A percentile compares a stretch with the other conserved stretches of the same genome.
Evolutionary conservation across 2,888 invertebrate species (phyloP).

Genomic region (Drosophila neotestacea): DNA sequence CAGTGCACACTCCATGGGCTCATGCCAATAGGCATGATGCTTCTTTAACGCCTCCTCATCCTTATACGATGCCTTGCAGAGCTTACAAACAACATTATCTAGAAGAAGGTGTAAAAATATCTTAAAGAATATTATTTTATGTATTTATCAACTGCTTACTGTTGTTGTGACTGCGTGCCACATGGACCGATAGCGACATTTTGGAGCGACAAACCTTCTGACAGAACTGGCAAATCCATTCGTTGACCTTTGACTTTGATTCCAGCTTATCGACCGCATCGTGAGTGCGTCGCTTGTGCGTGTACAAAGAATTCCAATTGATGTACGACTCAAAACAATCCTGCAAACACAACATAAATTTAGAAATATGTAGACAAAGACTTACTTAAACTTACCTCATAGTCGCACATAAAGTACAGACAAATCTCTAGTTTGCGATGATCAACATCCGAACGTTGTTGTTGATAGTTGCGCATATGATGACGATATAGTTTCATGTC

Average conservation of each 20-base stretch:
- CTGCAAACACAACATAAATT: constrained; percentile 49
- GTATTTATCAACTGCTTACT: constrained; percentile 60
- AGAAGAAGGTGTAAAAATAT: background rate
- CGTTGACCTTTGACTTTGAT: constrained; percentile 14
- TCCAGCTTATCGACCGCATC: constrained; percentile 23
- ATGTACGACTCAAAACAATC: constrained; percentile 76
- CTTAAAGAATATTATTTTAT: background rate
- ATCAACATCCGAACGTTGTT: constrained; percentile 44
- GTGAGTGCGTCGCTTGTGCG: constrained; percentile 76
- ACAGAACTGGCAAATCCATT: constrained; percentile 83
- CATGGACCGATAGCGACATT: constrained; percentile 83
- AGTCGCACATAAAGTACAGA: constrained; percentile 77
- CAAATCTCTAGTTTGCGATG: constrained; percentile 63
- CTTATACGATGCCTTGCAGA: constrained; percentile 73
- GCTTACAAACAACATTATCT: constrained; percentile 71
- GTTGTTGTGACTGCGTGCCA: constrained; percentile 83
- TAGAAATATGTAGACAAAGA: background rate
- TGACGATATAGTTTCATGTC: constrained; percentile 73
- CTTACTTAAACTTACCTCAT: constrained; percentile 57
- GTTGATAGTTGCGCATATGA: constrained; percentile 64
- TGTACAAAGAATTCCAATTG: constrained; percentile 81
- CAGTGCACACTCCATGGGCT: constrained; percentile 70
- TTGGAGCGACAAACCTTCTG: constrained; percentile 76
- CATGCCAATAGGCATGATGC: constrained; percentile 78
- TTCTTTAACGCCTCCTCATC: constrained; percentile 69